phyloP scores from a whole-genome alignment of 2,797 vertebrate species.

The Petrocephalus schoutedeni region DNA sequence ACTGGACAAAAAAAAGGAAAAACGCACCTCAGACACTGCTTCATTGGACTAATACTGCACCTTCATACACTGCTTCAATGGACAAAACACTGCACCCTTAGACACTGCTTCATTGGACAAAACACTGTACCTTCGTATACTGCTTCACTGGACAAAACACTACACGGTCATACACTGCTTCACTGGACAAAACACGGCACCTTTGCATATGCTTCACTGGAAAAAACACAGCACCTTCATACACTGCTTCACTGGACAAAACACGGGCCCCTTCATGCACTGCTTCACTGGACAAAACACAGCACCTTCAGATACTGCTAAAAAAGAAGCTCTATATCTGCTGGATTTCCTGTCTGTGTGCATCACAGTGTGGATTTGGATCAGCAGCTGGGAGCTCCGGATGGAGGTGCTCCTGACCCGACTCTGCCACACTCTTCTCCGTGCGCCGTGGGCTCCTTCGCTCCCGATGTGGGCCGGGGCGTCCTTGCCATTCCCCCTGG shows the following conservation, averaged over 20 bases:
- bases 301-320: not conserved
- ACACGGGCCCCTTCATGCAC: not conserved
- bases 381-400: not conserved
- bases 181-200: not conserved
- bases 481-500: not conserved
- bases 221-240: not conserved
- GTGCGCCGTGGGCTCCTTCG: not conserved
- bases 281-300: not conserved
- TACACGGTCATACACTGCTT: too few species aligned
- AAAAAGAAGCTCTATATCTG: not conserved
- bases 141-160: too few species aligned
- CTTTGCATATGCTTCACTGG: not conserved
- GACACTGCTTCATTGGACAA: not conserved
- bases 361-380: not conserved
- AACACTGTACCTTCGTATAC: not conserved
- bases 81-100: not conserved
- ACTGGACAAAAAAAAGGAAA: too few species aligned
- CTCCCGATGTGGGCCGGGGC: not conserved
- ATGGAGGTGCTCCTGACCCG: not conserved
- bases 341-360: not conserved
- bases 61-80: not conserved
- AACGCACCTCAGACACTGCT: too few species aligned
- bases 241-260: not conserved
- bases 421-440: not conserved
- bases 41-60: not conserved